Conservation (phyloP, 2,797 vertebrate species). For the Parotocinclus haroldoi region DNA sequence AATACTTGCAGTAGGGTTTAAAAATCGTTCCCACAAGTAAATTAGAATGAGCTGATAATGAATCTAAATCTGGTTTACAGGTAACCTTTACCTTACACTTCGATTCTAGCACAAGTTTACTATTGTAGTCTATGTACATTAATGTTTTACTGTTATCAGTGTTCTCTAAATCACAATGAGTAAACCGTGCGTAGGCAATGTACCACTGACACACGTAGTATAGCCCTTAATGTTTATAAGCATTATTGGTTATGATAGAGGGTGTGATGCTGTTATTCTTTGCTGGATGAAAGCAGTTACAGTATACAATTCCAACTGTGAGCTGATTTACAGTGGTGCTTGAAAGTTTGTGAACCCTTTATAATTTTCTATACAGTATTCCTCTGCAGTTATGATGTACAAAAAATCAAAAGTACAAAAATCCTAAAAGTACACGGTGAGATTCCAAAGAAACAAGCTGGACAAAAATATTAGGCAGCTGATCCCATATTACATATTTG, state of each 20-base stretch:
- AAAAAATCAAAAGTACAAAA: too few species aligned
- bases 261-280: slow-evolving; percentile 45
- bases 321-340: slow-evolving; percentile 34
- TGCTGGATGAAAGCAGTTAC: slow-evolving; percentile 2
- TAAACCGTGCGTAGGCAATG: slow-evolving; percentile 75
- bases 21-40: neutral
- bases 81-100: slow-evolving; percentile 8
- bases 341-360: too few species aligned
- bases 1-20: slow-evolving; percentile 22
- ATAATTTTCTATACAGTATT: too few species aligned
- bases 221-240: slow-evolving; percentile 83
- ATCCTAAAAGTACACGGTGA: too few species aligned
- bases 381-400: too few species aligned
- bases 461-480: too few species aligned
- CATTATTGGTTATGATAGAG: slow-evolving; percentile 70
- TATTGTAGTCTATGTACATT: slow-evolving; percentile 62
- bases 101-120: slow-evolving; percentile 23
- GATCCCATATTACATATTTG: too few species aligned
- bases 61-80: slow-evolving; percentile 18
- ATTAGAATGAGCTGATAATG: neutral
- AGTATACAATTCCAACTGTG: slow-evolving; percentile 46
- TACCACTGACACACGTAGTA: slow-evolving; percentile 78
- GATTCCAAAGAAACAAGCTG: too few species aligned
- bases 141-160: slow-evolving; percentile 43
- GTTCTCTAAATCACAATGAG: slow-evolving; percentile 64